A percentile compares a stretch with the other conserved stretches of the same genome.
phyloP scores from a whole-genome alignment of 2,113 vertebrate species.

The Serinus canaria region DNA sequence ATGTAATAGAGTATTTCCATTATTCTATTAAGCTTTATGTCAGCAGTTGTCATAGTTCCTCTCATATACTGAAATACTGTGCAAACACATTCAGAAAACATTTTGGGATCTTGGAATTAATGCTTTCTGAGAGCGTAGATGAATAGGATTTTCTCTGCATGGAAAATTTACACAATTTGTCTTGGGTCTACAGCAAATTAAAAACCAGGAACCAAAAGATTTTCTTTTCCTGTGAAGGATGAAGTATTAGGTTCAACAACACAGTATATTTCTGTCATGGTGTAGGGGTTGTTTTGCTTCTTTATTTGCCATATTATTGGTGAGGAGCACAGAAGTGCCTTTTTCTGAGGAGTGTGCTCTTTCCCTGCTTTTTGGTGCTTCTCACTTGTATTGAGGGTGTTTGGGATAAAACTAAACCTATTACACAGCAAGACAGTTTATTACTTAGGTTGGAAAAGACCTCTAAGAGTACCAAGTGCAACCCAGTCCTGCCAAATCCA shows the following conservation, averaged over 20 bases:
- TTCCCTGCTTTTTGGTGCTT: not conserved
- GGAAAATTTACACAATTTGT: not conserved
- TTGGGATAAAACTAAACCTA: not conserved
- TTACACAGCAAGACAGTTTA: not conserved
- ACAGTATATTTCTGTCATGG: not conserved
- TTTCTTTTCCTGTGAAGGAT: not conserved
- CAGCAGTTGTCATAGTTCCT: slow-evolving; percentile 39
- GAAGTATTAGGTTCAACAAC: not conserved
- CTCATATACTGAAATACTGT: not conserved
- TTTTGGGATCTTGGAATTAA: not conserved
- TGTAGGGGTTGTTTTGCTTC: not conserved
- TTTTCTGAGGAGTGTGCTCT: not conserved
- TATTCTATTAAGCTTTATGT: slow-evolving; percentile 55
- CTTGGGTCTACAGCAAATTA: not conserved
- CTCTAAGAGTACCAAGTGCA: not conserved
- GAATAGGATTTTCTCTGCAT: not conserved
- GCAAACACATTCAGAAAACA: not conserved
- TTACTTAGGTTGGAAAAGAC: not conserved
- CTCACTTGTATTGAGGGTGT: not conserved
- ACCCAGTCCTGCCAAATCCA: not conserved
- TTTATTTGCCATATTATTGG: not conserved
- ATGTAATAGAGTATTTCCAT: slow-evolving; percentile 57
- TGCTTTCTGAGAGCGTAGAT: not conserved
- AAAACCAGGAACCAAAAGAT: not conserved
- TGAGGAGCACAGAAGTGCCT: not conserved